Evolutionary conservation across 2,113 vertebrate genomes (phyloP).

Genomic region (Eidolon helvum): DNA sequence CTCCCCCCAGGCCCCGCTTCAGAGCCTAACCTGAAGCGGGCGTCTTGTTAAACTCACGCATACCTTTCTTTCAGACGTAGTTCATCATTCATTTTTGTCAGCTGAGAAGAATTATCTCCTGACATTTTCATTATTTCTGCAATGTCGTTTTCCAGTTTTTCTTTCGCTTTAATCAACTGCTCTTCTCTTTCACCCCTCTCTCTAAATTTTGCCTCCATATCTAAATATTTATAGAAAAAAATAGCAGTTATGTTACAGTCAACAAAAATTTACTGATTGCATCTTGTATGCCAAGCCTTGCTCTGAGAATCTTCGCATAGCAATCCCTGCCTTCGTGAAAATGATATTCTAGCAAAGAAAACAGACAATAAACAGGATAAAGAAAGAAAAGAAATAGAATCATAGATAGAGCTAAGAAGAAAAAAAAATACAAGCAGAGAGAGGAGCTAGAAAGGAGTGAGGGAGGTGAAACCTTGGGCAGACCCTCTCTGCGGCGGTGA

Average conservation of each 20-base stretch:
- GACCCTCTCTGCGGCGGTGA: neutral
- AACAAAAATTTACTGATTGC: neutral
- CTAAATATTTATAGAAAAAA: slow-evolving; percentile 78
- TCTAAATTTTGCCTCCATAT: slow-evolving; percentile 90
- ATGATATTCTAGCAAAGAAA: neutral
- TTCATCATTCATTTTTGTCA: slow-evolving; percentile 94
- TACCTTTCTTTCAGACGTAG: slow-evolving; percentile 93
- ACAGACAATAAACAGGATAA: neutral
- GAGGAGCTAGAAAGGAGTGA: neutral
- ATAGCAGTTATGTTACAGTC: neutral
- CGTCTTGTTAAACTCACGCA: rapidly evolving
- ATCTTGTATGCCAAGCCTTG: neutral
- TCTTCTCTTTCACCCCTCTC: slow-evolving; percentile 88
- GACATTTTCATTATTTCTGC: slow-evolving; percentile 95
- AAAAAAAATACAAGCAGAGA: neutral
- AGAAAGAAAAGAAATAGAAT: neutral
- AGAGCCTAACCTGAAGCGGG: too few species aligned
- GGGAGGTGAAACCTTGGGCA: neutral
- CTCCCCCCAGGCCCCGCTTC: neutral
- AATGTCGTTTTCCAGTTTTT: slow-evolving; percentile 93
- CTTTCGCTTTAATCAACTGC: slow-evolving; percentile 90
- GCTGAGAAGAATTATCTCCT: slow-evolving; percentile 93
- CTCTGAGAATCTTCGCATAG: neutral
- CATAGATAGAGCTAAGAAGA: neutral
- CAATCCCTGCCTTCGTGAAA: neutral